phyloP scores from a whole-genome alignment of 2,888 invertebrate genomes.

The Philhelius pedissequus region DNA sequence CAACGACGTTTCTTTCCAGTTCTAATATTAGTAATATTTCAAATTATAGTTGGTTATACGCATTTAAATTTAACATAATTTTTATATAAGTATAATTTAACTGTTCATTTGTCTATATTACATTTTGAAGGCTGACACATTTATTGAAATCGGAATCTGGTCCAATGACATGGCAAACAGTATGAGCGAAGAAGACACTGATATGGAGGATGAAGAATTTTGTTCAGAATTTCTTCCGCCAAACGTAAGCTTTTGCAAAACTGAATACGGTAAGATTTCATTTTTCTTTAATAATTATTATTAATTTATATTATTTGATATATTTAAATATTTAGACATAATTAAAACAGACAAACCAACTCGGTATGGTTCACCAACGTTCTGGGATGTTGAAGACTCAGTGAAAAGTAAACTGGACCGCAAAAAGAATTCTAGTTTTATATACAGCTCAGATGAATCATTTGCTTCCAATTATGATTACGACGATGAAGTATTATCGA shows the following conservation, averaged over 20 bases:
- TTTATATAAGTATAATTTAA: too few relatives aligned
- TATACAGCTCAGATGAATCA: conserved; percentile 80
- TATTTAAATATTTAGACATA: conserved; percentile 4
- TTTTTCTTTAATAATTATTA: neutral
- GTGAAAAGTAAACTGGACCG: conserved; percentile 40
- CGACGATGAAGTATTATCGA: conserved; percentile 77
- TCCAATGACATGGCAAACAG: conserved; percentile 91
- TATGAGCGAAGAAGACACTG: conserved; percentile 73
- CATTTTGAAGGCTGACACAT: conserved; percentile 77
- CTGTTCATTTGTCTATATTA: too few relatives aligned
- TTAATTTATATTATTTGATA: neutral
- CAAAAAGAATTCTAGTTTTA: conserved; percentile 70
- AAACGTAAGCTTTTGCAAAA: conserved; percentile 83
- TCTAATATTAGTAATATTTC: too few relatives aligned
- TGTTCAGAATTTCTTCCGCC: conserved; percentile 82
- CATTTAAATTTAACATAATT: too few relatives aligned
- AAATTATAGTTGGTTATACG: too few relatives aligned
- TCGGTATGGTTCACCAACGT: conserved; percentile 78
- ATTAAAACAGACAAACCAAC: conserved; percentile 77
- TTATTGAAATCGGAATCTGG: conserved; percentile 94
- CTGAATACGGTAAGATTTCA: conserved; percentile 78
- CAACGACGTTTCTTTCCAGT: too few relatives aligned
- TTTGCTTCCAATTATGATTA: conserved; percentile 80
- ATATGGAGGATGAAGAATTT: conserved; percentile 79
- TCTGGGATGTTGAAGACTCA: conserved; percentile 75